Base-by-base conservation (phyloP, 92 coral and sea anemone genomes). In the Isaurus tuberculatus region DNA sequence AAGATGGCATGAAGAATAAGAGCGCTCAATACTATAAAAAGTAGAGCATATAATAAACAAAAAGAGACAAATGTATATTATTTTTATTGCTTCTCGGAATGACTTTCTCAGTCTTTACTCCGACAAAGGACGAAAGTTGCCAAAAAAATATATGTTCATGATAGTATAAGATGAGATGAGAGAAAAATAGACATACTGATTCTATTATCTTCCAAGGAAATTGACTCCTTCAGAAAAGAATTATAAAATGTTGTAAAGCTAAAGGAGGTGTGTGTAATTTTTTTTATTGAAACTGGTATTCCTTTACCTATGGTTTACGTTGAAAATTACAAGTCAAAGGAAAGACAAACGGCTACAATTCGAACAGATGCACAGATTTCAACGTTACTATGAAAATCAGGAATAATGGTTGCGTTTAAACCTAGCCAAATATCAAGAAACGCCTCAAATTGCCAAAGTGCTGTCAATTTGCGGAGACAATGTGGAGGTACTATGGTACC, bases 381-480 rank as follows among this genome's bases (percentile, higher is more conserved):
- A 26, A 77, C 30, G 44, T 36, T 57, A n/a, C n/a, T n/a, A n/a
- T n/a, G n/a, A 30, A 16, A 77, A 23, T 11, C 32, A 51, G 82
- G 70, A 31, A 55, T 77, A 69, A 33, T 77, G 40, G 69, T 77
- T 7, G 70, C 82, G 28, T 55, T 77, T n/a, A 30, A 14, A 77
- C 27, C 33, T 77, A 20, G 82, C 53, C 6, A 77, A 77, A 57
- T 77, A 77, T 55, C 33, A 68, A 77, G 82, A 75, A 63, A 75
- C 20, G 44, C 69, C 82, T 14, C 82, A 75, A 36, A 57, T 75
- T 33, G 82, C 82, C 11, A 75, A 75, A 34, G 81, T 74, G 17
- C 37, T 51, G 17, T 74, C 81, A 15, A 29, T 74, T 34, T 26
- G 27, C 19, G 40, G 40, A 17, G 67, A 74, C 3, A 40, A 33